Conservation (phyloP, 2,888 invertebrate genomes). For the Drosophila setosimentum region DNA sequence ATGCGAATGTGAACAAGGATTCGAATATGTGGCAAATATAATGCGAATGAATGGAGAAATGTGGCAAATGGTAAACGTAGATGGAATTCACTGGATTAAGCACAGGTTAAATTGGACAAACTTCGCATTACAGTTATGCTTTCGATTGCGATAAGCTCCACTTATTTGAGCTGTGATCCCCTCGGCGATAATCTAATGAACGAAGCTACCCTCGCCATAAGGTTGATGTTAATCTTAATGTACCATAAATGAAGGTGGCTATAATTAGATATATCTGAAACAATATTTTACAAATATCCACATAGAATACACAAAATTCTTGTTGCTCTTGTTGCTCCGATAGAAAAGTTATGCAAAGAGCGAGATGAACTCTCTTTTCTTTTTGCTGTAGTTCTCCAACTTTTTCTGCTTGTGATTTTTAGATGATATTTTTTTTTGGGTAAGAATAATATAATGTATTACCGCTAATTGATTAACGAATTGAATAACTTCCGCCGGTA, state of each 20-base stretch:
- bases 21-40: conserved; percentile 56
- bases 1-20: conserved; percentile 29
- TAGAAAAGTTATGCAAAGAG: too few species aligned
- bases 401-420: not conserved
- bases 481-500: not conserved
- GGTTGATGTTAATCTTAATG: not conserved
- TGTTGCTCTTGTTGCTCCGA: not conserved
- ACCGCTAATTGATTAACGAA: not conserved
- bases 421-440: not conserved
- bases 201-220: not conserved
- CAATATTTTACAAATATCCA: not conserved
- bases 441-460: not conserved
- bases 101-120: conserved; percentile 50
- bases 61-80: not conserved
- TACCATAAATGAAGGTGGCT: not conserved
- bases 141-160: conserved; percentile 39
- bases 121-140: conserved; percentile 14
- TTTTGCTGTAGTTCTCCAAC: not conserved
- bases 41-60: conserved; percentile 31
- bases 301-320: too few species aligned
- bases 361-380: not conserved
- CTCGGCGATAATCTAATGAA: conserved; percentile 5
- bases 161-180: conserved; percentile 49
- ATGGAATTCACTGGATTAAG: conserved; percentile 14
- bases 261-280: not conserved